phyloP scores from a whole-genome alignment of 2,113 vertebrate genomes.

The Heterochromis multidens region DNA sequence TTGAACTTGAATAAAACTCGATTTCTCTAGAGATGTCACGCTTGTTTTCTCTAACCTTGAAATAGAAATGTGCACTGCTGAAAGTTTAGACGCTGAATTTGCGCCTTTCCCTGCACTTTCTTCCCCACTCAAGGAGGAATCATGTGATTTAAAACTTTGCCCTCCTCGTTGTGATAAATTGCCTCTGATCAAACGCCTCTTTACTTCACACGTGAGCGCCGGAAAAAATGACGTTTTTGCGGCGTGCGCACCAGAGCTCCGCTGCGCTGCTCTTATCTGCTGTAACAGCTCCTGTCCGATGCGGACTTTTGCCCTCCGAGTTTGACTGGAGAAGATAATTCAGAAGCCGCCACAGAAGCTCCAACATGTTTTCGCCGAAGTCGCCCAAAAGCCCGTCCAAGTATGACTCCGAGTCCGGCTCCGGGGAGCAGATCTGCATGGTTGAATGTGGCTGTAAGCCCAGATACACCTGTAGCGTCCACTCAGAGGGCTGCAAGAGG shows the following conservation, averaged over 20 bases:
- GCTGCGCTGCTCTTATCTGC: constrained; percentile 6
- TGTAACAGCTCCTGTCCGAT: not conserved
- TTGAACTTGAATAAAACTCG: not conserved
- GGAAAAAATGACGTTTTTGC: not conserved
- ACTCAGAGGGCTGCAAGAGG: not conserved
- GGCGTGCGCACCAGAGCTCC: not conserved
- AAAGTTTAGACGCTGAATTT: not conserved
- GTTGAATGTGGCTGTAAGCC: constrained; percentile 20
- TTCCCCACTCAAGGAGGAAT: not conserved
- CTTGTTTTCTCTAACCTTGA: not conserved
- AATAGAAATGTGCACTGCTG: not conserved
- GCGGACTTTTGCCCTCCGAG: constrained; percentile 57
- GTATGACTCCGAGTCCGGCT: not conserved
- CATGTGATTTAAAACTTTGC: not conserved
- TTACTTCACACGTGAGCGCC: not conserved
- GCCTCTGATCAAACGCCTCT: not conserved
- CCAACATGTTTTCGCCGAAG: constrained; percentile 52
- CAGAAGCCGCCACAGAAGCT: not conserved
- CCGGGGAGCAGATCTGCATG: constrained; percentile 53
- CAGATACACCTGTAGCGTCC: constrained; percentile 13
- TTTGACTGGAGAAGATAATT: not conserved
- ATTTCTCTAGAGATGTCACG: not conserved
- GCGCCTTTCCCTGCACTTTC: not conserved
- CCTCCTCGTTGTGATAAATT: not conserved
- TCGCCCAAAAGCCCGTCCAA: not conserved